Evolutionary conservation across 2,888 invertebrate species (phyloP).

Genomic region (Trichopoda pennipes): DNA sequence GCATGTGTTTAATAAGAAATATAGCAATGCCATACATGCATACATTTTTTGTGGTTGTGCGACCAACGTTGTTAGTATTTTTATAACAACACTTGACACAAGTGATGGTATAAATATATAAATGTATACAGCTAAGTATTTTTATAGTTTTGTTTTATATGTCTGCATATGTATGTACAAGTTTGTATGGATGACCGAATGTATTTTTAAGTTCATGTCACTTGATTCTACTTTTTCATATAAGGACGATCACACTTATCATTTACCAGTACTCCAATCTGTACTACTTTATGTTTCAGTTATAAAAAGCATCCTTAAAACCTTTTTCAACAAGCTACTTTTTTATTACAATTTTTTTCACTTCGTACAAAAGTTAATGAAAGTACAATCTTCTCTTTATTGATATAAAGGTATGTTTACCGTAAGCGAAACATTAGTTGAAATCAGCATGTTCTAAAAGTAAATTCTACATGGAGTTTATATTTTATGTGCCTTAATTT

Average conservation of each 20-base stretch:
- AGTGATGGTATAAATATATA: constrained; percentile 3
- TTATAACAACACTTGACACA: constrained; percentile 41
- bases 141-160: background rate
- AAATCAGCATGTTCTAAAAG: background rate
- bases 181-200: background rate
- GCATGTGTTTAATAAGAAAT: constrained; percentile 15
- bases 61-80: constrained; percentile 38
- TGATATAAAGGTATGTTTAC: background rate
- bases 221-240: background rate
- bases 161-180: background rate
- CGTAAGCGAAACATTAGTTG: background rate
- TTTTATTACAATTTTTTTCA: background rate
- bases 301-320: constrained; percentile 9
- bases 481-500: background rate
- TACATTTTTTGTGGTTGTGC: constrained; percentile 18
- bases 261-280: constrained; percentile 5
- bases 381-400: background rate
- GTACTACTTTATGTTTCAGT: constrained; percentile 12
- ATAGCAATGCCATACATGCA: constrained; percentile 4
- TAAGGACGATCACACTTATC: background rate
- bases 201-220: background rate
- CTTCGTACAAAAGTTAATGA: background rate
- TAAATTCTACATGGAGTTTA: background rate
- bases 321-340: background rate
- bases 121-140: background rate